Evolutionary conservation across 2,797 vertebrate species (phyloP), one percentile per base, ranked within the genome.

Genomic region (Semaprochilodus insignis): DNA sequence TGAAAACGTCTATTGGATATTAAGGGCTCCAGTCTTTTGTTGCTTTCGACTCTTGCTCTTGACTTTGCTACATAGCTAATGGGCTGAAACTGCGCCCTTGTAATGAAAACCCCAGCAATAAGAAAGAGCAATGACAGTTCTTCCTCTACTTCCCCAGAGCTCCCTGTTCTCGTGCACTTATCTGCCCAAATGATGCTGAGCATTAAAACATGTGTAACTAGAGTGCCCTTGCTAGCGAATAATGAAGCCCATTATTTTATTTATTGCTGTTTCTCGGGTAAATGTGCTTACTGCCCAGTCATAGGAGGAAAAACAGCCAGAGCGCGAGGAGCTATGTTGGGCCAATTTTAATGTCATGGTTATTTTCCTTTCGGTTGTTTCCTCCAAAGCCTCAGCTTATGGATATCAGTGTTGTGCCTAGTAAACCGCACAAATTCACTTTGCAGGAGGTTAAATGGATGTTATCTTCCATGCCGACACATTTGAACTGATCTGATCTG

Each of bases 161-260:
- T 21, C 17, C 31, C 36, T 4, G 3, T 44, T 11, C 34, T n/a
- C 19, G 4, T n/a, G 19, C 31, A n/a, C 36, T 44, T 3, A 40
- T 67, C 36, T n/a, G 34, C 36, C 3, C 7, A 44, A 67, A 67
- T 44, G 34, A 67, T 40, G 31, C 65, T 4, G 36, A 19, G 40
- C 65, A 67, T 67, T 67, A 67, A 44, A 67, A 44, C 65, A 44
- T 66, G 63, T 34, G 63, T 66, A 34, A 66, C 25, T 25, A 31
- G 25, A 63, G 60, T 15, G 4, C 60, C 6, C 60, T 63, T 63
- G 60, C 60, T 63, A 2, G 14, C 65, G n/a, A 67, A 67, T 67
- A 40, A 67, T 19, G 3, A 44, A 67, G 34, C 36, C 65, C 19
- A 2, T 67, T 40, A 1, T 67, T 67, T 40, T 40, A 40, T 67